Conservation (phyloP, 2,888 invertebrate genomes). For the Pasiphila rectangulata region DNA sequence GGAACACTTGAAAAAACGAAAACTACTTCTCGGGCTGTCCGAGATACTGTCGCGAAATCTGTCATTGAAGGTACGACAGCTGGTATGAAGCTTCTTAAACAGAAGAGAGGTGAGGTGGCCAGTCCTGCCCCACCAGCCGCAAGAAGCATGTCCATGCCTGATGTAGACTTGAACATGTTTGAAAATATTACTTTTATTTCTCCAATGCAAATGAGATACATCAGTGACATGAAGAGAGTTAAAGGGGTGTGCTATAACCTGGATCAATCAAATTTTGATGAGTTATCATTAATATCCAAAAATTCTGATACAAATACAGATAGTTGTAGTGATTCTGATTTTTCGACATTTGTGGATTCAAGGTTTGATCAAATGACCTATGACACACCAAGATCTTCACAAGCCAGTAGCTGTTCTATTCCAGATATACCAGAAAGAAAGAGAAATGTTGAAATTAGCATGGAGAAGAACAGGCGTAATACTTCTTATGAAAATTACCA, state of each 20-base stretch:
- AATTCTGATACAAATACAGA: conserved; percentile 66
- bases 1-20: conserved; percentile 72
- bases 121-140: conserved; percentile 47
- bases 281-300: conserved; percentile 60
- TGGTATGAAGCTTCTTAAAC: conserved; percentile 67
- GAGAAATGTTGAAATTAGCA: not conserved
- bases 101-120: conserved; percentile 48
- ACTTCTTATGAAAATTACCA: conserved; percentile 47
- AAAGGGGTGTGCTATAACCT: conserved; percentile 47
- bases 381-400: conserved; percentile 62
- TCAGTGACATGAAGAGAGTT: conserved; percentile 39
- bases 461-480: conserved; percentile 13
- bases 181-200: conserved; percentile 84
- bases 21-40: conserved; percentile 72
- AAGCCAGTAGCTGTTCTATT: conserved; percentile 45
- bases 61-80: conserved; percentile 84
- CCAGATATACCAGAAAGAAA: conserved; percentile 56
- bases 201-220: conserved; percentile 72
- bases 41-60: conserved; percentile 80
- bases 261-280: conserved; percentile 60
- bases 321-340: conserved; percentile 56
- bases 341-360: conserved; percentile 47
- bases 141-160: conserved; percentile 80
- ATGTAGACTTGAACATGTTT: conserved; percentile 81
- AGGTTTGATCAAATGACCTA: conserved; percentile 56